Conservation (phyloP, 2,797 vertebrate species). For the Synanceia verrucosa region DNA sequence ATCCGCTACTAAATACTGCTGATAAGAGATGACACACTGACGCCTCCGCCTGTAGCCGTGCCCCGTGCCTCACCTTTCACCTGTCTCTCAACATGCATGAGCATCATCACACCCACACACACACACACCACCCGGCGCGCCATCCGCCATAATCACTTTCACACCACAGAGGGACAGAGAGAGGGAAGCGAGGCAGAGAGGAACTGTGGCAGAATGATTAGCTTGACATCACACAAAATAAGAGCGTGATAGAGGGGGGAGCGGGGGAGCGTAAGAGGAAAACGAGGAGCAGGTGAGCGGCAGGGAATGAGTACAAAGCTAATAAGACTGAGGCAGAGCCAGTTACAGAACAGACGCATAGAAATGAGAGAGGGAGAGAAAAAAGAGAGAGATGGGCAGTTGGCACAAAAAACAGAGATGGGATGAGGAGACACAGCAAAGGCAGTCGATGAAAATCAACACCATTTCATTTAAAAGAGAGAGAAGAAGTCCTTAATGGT, state of each 20-base stretch:
- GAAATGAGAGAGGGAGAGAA: slow-evolving; percentile 18
- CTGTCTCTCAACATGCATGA: slow-evolving; percentile 55
- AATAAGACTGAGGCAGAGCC: slow-evolving; percentile 60
- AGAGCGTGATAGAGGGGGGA: slow-evolving; percentile 36
- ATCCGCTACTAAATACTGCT: slow-evolving; percentile 47
- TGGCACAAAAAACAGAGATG: slow-evolving; percentile 35
- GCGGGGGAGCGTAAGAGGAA: slow-evolving; percentile 16
- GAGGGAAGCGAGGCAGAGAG: slow-evolving; percentile 19
- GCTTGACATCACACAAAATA: slow-evolving; percentile 58
- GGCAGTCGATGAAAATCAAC: slow-evolving; percentile 59
- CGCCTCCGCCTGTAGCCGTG: slow-evolving; percentile 40
- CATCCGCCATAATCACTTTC: slow-evolving; percentile 56
- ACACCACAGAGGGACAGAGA: slow-evolving; percentile 38
- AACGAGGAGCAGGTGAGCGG: slow-evolving; percentile 64
- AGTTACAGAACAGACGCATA: slow-evolving; percentile 26
- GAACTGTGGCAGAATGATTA: slow-evolving; percentile 55
- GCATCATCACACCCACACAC: slow-evolving; percentile 37
- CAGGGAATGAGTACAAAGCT: slow-evolving; percentile 63
- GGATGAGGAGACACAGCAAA: slow-evolving; percentile 8
- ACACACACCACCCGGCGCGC: slow-evolving; percentile 34
- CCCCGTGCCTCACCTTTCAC: slow-evolving; percentile 60
- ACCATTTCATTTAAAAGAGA: slow-evolving; percentile 58
- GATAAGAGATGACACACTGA: slow-evolving; percentile 60
- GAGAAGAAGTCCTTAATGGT: slow-evolving; percentile 58
- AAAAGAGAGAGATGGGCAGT: slow-evolving; percentile 26